Conservation (phyloP, 2,113 vertebrate genomes). For the Lota lota region DNA sequence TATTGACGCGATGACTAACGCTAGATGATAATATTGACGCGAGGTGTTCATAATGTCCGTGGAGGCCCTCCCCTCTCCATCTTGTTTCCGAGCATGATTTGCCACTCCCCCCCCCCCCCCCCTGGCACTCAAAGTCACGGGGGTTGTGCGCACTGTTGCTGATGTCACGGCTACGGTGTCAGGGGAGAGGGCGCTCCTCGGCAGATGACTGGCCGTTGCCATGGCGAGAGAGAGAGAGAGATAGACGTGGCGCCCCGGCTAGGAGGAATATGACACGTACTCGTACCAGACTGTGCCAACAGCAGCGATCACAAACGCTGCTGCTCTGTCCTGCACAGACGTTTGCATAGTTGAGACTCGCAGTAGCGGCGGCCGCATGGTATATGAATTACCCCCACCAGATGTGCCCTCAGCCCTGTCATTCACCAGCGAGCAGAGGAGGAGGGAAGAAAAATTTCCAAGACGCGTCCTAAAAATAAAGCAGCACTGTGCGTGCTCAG, state of each 20-base stretch:
- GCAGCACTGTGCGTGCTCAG: conserved; percentile 63
- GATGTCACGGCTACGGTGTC: conserved; percentile 45
- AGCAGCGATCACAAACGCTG: conserved; percentile 46
- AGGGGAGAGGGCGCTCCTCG: conserved; percentile 17
- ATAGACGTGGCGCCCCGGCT: too few species aligned
- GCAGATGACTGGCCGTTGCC: conserved; percentile 51
- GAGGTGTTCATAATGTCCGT: conserved; percentile 1
- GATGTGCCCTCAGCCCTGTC: conserved; percentile 39
- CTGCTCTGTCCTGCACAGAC: conserved; percentile 17
- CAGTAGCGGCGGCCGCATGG: conserved; percentile 32
- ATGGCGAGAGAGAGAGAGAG: conserved; percentile 37
- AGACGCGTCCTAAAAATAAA: conserved; percentile 75
- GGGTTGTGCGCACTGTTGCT: conserved; percentile 33
- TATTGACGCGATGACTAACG: too few species aligned
- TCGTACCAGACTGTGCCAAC: conserved; percentile 37
- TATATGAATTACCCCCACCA: conserved; percentile 60
- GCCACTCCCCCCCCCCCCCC: background rate
- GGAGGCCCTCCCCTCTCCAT: conserved; percentile 17
- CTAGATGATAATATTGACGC: too few species aligned
- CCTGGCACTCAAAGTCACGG: conserved; percentile 18
- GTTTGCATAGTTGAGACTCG: conserved; percentile 27
- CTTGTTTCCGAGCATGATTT: background rate
- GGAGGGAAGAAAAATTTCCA: conserved; percentile 44
- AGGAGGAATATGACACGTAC: conserved; percentile 45
- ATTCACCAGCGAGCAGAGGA: conserved; percentile 38